These are phyloP conservation scores for Harpegnathos saltator DNA, from an alignment of 1,140 invertebrate species.

Conservation along the genomic window DNA sequence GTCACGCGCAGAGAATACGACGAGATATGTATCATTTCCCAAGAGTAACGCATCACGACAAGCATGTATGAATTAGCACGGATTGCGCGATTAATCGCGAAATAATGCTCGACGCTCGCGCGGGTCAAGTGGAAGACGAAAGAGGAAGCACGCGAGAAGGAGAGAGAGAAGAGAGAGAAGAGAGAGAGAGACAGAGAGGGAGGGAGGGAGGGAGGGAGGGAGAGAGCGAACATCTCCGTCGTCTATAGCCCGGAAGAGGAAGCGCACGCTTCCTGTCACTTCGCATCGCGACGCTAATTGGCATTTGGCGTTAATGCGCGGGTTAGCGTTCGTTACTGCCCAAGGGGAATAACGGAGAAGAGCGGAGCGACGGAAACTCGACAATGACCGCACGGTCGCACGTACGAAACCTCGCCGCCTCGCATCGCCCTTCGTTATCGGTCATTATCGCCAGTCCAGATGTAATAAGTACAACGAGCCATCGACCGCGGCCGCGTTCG, in stretches of 20 bases:
- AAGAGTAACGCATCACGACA: not conserved
- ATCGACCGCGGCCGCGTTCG: conserved; percentile 25
- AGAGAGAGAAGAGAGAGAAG: not conserved
- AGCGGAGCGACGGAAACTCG: conserved; percentile 1
- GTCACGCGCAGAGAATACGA: no score
- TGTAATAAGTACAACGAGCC: conserved; percentile 52
- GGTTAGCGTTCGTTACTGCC: conserved; percentile 26
- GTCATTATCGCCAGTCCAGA: conserved; percentile 63
- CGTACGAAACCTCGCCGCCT: conserved; percentile 61
- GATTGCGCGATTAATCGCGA: not conserved
- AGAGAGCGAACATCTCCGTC: not conserved
- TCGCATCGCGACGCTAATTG: conserved; percentile 60
- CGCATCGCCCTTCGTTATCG: conserved; percentile 66
- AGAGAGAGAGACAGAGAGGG: not conserved
- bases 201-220: not conserved
- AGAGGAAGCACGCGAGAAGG: not conserved
- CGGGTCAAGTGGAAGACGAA: not conserved
- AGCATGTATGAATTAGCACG: no score
- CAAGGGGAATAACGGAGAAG: not conserved
- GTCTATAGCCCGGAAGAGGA: conserved; percentile 37
- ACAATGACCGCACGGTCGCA: conserved; percentile 47
- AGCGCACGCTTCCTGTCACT: conserved; percentile 61
- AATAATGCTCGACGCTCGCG: not conserved
- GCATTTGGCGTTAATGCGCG: conserved; percentile 47
- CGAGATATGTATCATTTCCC: not conserved